Evolutionary conservation across 2,113 vertebrate genomes (phyloP).

Genomic region (Cygnus atratus): DNA sequence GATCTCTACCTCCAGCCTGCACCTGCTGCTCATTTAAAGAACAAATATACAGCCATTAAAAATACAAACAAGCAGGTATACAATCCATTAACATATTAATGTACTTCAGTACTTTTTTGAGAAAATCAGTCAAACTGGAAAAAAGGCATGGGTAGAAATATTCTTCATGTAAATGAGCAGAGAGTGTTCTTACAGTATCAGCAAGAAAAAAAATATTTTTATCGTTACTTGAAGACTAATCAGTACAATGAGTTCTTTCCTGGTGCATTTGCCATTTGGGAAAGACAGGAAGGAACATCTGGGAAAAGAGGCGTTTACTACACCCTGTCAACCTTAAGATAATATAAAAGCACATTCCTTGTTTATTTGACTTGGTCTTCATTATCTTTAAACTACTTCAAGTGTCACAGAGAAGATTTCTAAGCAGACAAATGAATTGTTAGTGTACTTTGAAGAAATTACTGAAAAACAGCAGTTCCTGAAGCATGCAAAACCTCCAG

Average conservation of each 20-base stretch:
- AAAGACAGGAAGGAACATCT: slow-evolving; percentile 43
- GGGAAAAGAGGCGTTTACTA: slow-evolving; percentile 31
- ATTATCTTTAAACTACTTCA: slow-evolving; percentile 54
- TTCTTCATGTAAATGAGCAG: neutral
- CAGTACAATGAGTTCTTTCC: slow-evolving; percentile 37
- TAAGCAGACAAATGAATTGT: slow-evolving; percentile 35
- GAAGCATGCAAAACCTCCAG: neutral
- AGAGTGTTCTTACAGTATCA: neutral
- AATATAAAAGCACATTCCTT: slow-evolving; percentile 17
- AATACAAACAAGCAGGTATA: neutral
- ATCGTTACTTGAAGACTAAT: slow-evolving; percentile 60
- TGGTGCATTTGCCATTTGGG: neutral
- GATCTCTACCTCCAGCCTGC: neutral
- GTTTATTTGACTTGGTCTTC: slow-evolving; percentile 62
- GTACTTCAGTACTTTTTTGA: neutral
- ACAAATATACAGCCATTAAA: neutral
- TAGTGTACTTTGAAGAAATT: slow-evolving; percentile 34
- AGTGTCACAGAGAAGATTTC: slow-evolving; percentile 48
- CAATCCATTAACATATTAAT: neutral
- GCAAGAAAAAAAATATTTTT: slow-evolving; percentile 25
- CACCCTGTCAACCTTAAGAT: slow-evolving; percentile 48
- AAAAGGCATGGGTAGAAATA: neutral
- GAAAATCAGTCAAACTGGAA: neutral
- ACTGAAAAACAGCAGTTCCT: slow-evolving; percentile 6
- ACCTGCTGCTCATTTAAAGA: neutral